phyloP scores from a whole-genome alignment of 2,888 invertebrate genomes.

The Melanchra persicariae region DNA sequence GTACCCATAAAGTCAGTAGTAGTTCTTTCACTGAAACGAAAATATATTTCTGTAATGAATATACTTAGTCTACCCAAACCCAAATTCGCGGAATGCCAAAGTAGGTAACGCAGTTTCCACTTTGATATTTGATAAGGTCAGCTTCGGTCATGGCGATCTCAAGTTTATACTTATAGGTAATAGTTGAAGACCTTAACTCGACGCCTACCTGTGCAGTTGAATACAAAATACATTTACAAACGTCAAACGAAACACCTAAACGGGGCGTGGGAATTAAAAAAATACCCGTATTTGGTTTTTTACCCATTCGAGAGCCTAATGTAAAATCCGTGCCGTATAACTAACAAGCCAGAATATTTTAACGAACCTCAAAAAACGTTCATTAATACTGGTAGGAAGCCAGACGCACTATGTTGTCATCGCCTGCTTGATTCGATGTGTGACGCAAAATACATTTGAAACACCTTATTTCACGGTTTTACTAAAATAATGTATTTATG shows the following conservation, averaged over 20 bases:
- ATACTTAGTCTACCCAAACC: background rate
- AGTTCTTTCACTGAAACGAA: background rate
- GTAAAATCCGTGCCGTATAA: slow-evolving; percentile 51
- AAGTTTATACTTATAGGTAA: slow-evolving; percentile 30
- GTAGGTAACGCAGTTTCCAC: slow-evolving; percentile 6
- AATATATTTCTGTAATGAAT: slow-evolving; percentile 1
- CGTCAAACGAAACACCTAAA: slow-evolving; percentile 46
- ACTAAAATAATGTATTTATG: background rate
- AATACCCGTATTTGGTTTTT: slow-evolving; percentile 34
- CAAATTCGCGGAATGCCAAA: background rate
- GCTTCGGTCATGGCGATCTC: slow-evolving; percentile 40
- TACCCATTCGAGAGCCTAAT: slow-evolving; percentile 44
- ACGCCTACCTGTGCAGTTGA: slow-evolving; percentile 55
- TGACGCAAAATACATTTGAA: slow-evolving; percentile 27
- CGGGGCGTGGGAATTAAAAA: slow-evolving; percentile 50
- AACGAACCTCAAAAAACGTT: slow-evolving; percentile 55
- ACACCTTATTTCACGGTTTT: slow-evolving; percentile 5
- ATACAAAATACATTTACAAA: slow-evolving; percentile 48
- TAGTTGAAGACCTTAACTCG: slow-evolving; percentile 59
- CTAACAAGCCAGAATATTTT: slow-evolving; percentile 61
- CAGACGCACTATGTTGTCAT: slow-evolving; percentile 53
- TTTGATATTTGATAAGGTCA: slow-evolving; percentile 52
- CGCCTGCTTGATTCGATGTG: slow-evolving; percentile 25
- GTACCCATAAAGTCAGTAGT: background rate
- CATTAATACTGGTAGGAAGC: slow-evolving; percentile 52